Evolutionary conservation across 2,888 invertebrate species (phyloP), one percentile per base, ranked within the genome.

Genomic region (Craniophora ligustri): DNA sequence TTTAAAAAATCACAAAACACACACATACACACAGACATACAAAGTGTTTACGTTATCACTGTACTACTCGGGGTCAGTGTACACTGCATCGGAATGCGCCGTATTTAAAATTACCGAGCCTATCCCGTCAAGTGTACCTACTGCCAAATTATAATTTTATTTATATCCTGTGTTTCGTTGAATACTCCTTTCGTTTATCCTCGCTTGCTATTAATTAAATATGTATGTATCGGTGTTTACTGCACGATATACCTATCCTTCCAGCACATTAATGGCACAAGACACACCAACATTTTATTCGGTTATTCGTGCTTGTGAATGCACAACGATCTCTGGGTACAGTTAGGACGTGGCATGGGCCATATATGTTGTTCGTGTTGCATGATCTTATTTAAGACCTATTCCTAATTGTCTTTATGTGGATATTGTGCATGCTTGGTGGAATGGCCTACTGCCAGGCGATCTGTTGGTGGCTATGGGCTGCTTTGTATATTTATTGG

Each of bases 341-440:
- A 66, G 82, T 79, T 79, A 87, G 85, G 85, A 85, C 81, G 85
- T 88, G 92, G 90, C 88, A 91, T 92, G 91, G 83, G 91, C 91
- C 91, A 87, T 91, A 78, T 78, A 80, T 92, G 92, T 93, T 91
- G 92, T 93, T 88, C 87, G 91, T 92, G 89, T 90, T 92, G 93
- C 92, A 93, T 93, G 93, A 84, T 84, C 80, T 88, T 85, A 85
- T 86, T 82, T 87, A 88, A 86, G 82, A 84, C 78, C 82, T 86
- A 82, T 74, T 86, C 77, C 79, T 83, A 84, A 84, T 82, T 85
- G 84, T 87, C 82, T 86, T 82, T 82, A 85, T 87, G 88, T 89
- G 85, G 81, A 87, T 81, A 86, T 81, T 86, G 72, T 90, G 92
- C 92, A 92, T 92, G 92, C 86, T 89, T 88, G 88, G 88, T 92